phyloP scores from a whole-genome alignment of 2,113 vertebrate species.

The Clupea harengus region DNA sequence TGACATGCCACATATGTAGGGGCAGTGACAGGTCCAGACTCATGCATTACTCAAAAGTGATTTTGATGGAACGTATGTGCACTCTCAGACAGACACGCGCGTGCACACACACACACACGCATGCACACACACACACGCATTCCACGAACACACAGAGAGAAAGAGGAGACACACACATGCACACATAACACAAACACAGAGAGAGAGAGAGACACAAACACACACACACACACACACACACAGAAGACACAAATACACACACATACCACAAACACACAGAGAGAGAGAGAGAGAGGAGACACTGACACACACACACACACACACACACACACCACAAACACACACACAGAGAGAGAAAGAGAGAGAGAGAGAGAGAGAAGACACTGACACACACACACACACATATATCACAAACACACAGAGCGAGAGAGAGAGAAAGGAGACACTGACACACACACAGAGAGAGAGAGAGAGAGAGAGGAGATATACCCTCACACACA shows the following conservation, averaged over 20 bases:
- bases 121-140: no score
- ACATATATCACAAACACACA: neutral
- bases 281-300: no score
- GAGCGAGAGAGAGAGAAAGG: neutral
- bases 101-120: neutral
- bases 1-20: no score
- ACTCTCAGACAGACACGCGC: no score
- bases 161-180: neutral
- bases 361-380: no score
- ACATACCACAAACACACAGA: neutral
- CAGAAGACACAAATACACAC: neutral
- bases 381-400: slow-evolving; percentile 2
- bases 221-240: neutral
- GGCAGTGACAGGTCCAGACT: no score
- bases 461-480: no score
- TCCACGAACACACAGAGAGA: no score
- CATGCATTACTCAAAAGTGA: no score
- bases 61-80: no score
- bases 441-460: no score
- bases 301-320: neutral
- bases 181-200: neutral
- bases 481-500: neutral
- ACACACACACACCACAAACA: neutral
- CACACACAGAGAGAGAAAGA: no score
- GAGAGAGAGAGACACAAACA: neutral